These are phyloP conservation scores for Synergus itoensis DNA, from an alignment of 2,888 invertebrate species.

Conservation along the genomic window DNA sequence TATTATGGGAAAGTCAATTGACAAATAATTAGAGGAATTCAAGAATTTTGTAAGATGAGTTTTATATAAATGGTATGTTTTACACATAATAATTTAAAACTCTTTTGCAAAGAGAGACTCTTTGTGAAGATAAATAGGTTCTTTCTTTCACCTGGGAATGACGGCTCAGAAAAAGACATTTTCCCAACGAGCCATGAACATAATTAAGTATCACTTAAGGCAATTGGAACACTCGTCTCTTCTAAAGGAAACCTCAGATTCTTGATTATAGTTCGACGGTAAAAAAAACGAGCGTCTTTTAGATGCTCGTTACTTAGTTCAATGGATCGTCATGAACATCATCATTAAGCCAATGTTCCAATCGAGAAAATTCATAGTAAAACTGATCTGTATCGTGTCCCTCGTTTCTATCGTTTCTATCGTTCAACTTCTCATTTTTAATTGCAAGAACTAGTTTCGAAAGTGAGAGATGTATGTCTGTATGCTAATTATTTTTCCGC, in stretches of 20 bases:
- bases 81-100: background rate
- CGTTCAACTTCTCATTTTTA: constrained; percentile 19
- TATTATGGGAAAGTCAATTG: too few relatives aligned
- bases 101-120: background rate
- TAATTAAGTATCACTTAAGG: constrained; percentile 19
- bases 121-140: background rate
- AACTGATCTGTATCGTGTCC: background rate
- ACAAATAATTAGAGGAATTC: too few relatives aligned
- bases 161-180: background rate
- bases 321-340: constrained; percentile 16
- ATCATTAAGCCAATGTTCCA: constrained; percentile 8
- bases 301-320: constrained; percentile 11
- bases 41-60: background rate
- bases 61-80: background rate
- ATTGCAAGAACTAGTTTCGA: constrained; percentile 23
- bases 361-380: background rate
- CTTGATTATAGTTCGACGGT: background rate
- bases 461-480: constrained; percentile 25
- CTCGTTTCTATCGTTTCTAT: background rate
- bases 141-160: background rate
- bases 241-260: background rate
- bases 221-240: background rate
- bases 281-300: background rate
- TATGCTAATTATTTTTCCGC: constrained; percentile 22
- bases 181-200: background rate